These are phyloP conservation scores for Ophiothrix spiculata DNA, from an alignment of 35 echinoderm and acorn worm species.

Conservation along the genomic window DNA sequence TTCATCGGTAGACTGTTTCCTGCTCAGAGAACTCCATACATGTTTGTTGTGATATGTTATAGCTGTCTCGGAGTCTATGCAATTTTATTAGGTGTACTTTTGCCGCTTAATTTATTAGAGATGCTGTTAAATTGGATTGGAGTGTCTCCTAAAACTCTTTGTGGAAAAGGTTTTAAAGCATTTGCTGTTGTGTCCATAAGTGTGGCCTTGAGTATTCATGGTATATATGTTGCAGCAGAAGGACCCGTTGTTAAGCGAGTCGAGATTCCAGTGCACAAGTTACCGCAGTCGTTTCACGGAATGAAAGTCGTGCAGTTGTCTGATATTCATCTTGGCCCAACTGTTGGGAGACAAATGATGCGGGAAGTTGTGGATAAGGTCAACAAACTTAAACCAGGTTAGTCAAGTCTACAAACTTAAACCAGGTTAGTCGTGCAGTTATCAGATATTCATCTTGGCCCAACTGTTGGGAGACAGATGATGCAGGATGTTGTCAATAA, in stretches of 20 bases:
- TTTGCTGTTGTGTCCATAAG: slow-evolving; percentile 3
- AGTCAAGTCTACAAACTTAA: too few species aligned
- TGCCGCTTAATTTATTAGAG: not conserved
- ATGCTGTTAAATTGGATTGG: not conserved
- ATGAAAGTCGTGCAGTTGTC: slow-evolving; percentile 54
- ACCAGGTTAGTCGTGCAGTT: slow-evolving; percentile 59
- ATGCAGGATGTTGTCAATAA: slow-evolving; percentile 47
- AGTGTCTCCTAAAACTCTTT: not conserved
- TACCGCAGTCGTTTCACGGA: slow-evolving; percentile 53
- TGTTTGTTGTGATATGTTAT: not conserved
- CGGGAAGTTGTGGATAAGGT: slow-evolving; percentile 47
- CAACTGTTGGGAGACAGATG: slow-evolving; percentile 58
- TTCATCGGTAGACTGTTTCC: not conserved
- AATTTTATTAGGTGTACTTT: not conserved
- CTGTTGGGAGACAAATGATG: slow-evolving; percentile 55
- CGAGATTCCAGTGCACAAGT: slow-evolving; percentile 38
- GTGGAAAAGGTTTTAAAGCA: not conserved
- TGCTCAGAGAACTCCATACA: not conserved
- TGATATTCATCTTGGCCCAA: slow-evolving; percentile 79
- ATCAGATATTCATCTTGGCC: slow-evolving; percentile 81
- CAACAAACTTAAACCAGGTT: slow-evolving; percentile 63
- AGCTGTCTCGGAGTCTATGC: not conserved
- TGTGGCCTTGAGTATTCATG: not conserved
- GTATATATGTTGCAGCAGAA: not conserved
- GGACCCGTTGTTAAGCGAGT: slow-evolving; percentile 28